Evolutionary conservation across 2,113 vertebrate species (phyloP).

Genomic region (Paratilapia polleni): DNA sequence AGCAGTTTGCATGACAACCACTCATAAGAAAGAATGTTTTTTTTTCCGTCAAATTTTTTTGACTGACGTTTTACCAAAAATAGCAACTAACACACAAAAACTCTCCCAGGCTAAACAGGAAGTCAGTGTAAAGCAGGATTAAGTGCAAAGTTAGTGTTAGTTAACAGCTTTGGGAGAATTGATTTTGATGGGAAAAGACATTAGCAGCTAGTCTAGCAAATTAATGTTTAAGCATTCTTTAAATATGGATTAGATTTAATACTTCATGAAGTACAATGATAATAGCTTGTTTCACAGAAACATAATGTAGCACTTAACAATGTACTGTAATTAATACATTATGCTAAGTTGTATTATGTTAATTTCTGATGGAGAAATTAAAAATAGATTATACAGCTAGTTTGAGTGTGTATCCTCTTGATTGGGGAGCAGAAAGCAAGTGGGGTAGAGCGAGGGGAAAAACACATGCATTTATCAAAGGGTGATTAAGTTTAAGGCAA

Average conservation of each 20-base stretch:
- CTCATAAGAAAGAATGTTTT: background rate
- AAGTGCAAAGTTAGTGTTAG: constrained; percentile 24
- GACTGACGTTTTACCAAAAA: background rate
- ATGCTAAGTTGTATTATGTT: constrained; percentile 79
- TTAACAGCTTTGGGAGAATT: constrained; percentile 57
- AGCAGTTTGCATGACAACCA: background rate
- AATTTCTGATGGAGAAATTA: constrained; percentile 78
- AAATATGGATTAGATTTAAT: constrained; percentile 82
- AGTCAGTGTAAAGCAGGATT: background rate
- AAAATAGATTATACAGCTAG: constrained; percentile 80
- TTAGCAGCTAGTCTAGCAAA: constrained; percentile 73
- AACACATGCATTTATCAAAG: constrained; percentile 81
- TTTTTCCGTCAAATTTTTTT: background rate
- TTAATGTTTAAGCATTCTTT: constrained; percentile 80
- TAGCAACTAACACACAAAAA: background rate
- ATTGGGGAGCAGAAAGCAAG: constrained; percentile 67
- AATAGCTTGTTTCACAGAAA: constrained; percentile 77
- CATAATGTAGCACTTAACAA: constrained; percentile 74
- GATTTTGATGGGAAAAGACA: constrained; percentile 68
- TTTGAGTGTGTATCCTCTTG: constrained; percentile 72
- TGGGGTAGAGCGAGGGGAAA: constrained; percentile 53
- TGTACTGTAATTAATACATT: constrained; percentile 80
- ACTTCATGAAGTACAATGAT: constrained; percentile 80
- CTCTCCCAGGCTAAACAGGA: constrained; percentile 8
- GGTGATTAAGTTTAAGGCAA: constrained; percentile 85